Conservation (phyloP, 2,888 invertebrate species). For the Loripinus fragilis region DNA sequence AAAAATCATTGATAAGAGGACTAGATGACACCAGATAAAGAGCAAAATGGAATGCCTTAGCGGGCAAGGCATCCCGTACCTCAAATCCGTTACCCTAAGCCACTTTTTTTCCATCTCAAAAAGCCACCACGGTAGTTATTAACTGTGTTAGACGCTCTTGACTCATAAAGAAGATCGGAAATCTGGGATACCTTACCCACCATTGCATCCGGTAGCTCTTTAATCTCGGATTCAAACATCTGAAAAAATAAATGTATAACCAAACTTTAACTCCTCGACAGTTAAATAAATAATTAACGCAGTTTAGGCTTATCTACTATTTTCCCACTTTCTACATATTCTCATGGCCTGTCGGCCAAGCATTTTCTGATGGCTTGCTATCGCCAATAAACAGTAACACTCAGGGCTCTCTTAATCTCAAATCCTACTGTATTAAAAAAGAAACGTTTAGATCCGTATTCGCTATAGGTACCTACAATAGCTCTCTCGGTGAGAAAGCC, state of each 20-base stretch:
- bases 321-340: background rate
- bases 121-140: constrained; percentile 38
- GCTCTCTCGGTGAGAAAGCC: too few relatives aligned
- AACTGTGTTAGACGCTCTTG: constrained; percentile 14
- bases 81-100: background rate
- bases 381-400: too few relatives aligned
- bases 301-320: too few relatives aligned
- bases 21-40: constrained; percentile 49
- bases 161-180: constrained; percentile 30
- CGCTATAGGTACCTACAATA: too few relatives aligned
- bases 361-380: background rate
- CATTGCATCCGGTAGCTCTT: constrained; percentile 38
- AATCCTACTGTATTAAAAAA: constrained; percentile 55
- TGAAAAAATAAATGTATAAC: background rate
- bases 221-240: constrained; percentile 17
- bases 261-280: too few relatives aligned
- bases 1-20: constrained; percentile 56
- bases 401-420: constrained; percentile 47
- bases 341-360: constrained; percentile 1
- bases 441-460: too few relatives aligned
- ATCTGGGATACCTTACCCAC: constrained; percentile 36
- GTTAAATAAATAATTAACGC: too few relatives aligned
- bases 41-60: constrained; percentile 49
- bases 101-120: constrained; percentile 40
- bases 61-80: constrained; percentile 34